Conservation (phyloP, 2,888 invertebrate genomes). For the Melieria crassipennis region DNA sequence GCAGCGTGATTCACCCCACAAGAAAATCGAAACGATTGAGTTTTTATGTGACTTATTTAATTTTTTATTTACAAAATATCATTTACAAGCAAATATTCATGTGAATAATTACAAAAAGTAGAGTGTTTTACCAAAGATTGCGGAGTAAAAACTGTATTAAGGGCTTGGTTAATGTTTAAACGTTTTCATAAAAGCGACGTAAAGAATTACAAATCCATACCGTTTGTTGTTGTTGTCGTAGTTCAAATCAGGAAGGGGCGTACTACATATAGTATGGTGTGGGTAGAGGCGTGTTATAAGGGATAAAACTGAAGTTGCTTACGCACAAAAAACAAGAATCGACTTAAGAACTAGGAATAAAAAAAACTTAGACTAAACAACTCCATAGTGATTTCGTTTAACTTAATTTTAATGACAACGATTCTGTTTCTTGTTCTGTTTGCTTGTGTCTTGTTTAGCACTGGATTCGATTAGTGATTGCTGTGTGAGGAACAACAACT, state of each 20-base stretch:
- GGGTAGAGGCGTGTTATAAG: too few species aligned
- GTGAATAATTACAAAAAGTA: neutral
- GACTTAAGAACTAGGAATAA: constrained; percentile 18
- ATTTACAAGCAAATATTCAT: constrained; percentile 20
- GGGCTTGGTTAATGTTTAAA: neutral
- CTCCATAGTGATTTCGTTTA: constrained; percentile 35
- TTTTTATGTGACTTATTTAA: constrained; percentile 11
- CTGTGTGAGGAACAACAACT: constrained; percentile 42
- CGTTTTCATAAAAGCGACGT: neutral
- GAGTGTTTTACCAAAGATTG: neutral
- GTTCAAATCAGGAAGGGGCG: too few species aligned
- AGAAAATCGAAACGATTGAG: too few species aligned
- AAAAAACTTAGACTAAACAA: constrained; percentile 36
- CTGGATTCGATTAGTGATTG: neutral
- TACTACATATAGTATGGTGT: too few species aligned
- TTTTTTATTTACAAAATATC: constrained; percentile 26
- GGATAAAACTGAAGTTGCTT: constrained; percentile 1
- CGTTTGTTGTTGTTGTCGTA: constrained; percentile 2
- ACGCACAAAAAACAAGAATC: constrained; percentile 15
- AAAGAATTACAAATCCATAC: constrained; percentile 7
- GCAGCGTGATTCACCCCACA: too few species aligned
- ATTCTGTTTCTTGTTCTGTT: neutral
- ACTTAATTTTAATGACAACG: constrained; percentile 38
- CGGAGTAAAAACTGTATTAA: constrained; percentile 2
- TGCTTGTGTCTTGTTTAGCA: neutral